Base-by-base conservation (phyloP, 2,797 vertebrate species). In the Rhinogobio ventralis region DNA sequence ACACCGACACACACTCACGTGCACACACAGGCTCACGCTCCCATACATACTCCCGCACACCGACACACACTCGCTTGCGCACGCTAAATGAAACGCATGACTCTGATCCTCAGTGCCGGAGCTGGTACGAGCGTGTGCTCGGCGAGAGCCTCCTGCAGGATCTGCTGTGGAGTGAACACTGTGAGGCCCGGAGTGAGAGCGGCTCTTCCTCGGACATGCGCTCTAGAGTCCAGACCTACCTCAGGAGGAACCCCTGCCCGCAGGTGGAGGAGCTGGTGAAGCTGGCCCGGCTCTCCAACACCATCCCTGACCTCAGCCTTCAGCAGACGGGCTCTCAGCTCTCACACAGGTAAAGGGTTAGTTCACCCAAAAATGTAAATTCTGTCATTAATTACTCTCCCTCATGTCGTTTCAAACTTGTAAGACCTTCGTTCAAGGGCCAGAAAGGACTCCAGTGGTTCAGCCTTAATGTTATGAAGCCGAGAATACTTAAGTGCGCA, bases 81-180 rank as follows among this genome's bases (percentile, higher is more conserved):
- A n/a, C n/a, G n/a, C n/a, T n/a, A n/a, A n/a, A n/a, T 42, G 39
- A 42, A 8, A 7, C 39, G 1, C 39, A 8, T 42, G 15, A 2
- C 11, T 81, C 23, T 72, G 66, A 17, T 2, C 62, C 23, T 42
- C 23, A 96, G 96, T 89, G 91, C 36, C 86, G 76, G 80, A n/a
- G 68, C 81, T 96, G 96, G 96, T 95, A 95, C 87, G 23, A 51
- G 13, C 64, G 64, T 13, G 92, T 95, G 33, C 92, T 96, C 30
- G 53, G 89, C 45, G 92, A 95, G 88, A 90, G 92, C 89, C 88
- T 95, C 77, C 92, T 96, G 23, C 94, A 95, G 87, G 93, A 94
- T 60, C 89, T 95, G 5, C 88, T 95, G 20, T 93, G 92, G 1
- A 89, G 86, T 73, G n/a, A n/a, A n/a, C n/a, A n/a, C n/a, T n/a